Conservation (phyloP, 2,888 invertebrate genomes). For the Xylocampa areola region DNA sequence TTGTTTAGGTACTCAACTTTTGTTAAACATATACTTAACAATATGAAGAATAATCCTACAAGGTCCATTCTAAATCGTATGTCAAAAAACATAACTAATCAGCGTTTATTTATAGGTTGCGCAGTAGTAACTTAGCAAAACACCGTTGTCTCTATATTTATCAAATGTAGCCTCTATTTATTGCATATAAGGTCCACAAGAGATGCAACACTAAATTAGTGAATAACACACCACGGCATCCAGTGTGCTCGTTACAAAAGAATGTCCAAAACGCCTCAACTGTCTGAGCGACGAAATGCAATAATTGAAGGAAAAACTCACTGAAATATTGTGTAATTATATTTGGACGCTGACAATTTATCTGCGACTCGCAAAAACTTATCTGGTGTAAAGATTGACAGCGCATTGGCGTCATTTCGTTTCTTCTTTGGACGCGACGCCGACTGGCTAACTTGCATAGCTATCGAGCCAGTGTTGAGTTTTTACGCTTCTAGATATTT, state of each 20-base stretch:
- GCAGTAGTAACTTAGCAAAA: conserved; percentile 21
- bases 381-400: conserved; percentile 72
- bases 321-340: conserved; percentile 85
- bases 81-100: conserved; percentile 37
- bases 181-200: conserved; percentile 7
- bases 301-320: conserved; percentile 84
- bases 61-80: conserved; percentile 4
- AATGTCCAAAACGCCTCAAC: conserved; percentile 77
- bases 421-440: conserved; percentile 49
- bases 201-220: conserved; percentile 16
- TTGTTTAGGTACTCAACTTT: too few relatives aligned
- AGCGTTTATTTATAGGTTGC: conserved; percentile 37
- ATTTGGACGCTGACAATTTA: conserved; percentile 74
- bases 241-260: conserved; percentile 73
- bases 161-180: conserved; percentile 27
- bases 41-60: too few relatives aligned
- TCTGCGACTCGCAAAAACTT: conserved; percentile 68
- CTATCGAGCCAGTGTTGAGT: conserved; percentile 34
- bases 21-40: too few relatives aligned
- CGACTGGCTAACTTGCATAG: conserved; percentile 48
- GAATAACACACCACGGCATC: conserved; percentile 58
- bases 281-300: conserved; percentile 75
- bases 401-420: conserved; percentile 59
- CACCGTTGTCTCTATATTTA: neutral
- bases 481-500: conserved; percentile 40